Base-by-base conservation (phyloP, 2,113 vertebrate species). In the Eonycteris spelaea region DNA sequence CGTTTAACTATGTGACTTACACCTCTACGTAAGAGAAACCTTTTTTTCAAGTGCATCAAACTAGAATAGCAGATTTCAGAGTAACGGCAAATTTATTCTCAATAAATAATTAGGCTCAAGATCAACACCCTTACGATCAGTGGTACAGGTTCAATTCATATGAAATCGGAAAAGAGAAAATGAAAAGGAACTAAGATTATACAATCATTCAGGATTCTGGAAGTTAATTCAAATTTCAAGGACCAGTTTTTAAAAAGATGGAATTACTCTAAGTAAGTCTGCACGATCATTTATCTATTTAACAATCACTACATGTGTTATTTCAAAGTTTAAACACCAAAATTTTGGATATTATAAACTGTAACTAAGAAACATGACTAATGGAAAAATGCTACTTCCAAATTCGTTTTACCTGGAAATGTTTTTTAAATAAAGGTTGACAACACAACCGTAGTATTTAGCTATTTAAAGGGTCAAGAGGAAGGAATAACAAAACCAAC, bases 401-500 rank as follows among this genome's bases (percentile, higher is more conserved):
- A 96, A 91, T 28, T 40, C 51, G 2, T 89, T 79, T 78, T 30
- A 74, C 86, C 78, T 65, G 51, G 35, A 38, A 30, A 80, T 24
- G 24, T 15, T 68, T 19, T 53, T 82, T 84, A 90, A 79, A 75
- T 71, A 77, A 57, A 88, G 53, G 74, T 5, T 51, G 38, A 90
- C 79, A 79, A 87, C 51, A 90, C 94, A 95, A 90, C 55, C 13
- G 10, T 65, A 84, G 43, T 30, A 65, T 43, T 91, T 68, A 74
- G 45, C 65, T 88, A 61, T 95, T 68, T 51, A 55, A 80, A 79
- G 43, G 61, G 51, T 80, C 67, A n/a, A 86, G 75, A 90, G 33
- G 21, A 63, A 94, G 8, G 28, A 85, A 53, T 63, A 95, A 84
- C 89, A 90, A 89, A 91, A 94, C 8, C 75, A 95, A 88, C 59